Conservation (phyloP, 2,797 vertebrate genomes). For the Propithecus perrieri region DNA sequence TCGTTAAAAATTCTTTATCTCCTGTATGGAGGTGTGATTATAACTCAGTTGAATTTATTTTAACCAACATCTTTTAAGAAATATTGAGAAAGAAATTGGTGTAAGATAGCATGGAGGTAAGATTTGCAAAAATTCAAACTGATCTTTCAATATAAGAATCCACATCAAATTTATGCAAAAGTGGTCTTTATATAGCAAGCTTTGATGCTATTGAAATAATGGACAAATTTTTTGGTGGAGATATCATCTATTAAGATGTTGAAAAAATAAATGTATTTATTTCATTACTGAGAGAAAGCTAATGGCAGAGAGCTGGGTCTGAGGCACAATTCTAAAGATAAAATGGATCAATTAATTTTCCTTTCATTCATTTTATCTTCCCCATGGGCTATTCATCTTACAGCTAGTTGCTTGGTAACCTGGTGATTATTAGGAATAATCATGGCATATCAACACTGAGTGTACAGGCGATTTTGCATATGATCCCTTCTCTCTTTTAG, state of each 20-base stretch:
- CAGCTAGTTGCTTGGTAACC: conserved; percentile 4
- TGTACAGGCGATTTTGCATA: background rate
- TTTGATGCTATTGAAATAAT: conserved; percentile 70
- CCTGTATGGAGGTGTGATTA: background rate
- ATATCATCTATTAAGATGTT: conserved; percentile 63
- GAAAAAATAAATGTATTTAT: background rate
- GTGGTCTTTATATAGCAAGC: conserved; percentile 26
- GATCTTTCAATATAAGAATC: conserved; percentile 65
- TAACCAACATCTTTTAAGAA: conserved; percentile 8
- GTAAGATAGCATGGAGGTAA: conserved; percentile 29
- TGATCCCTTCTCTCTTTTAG: background rate
- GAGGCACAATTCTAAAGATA: conserved; percentile 1
- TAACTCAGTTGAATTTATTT: conserved; percentile 32
- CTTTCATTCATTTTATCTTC: conserved; percentile 13
- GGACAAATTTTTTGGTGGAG: background rate
- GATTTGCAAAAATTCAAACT: conserved; percentile 71
- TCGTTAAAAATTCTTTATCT: background rate
- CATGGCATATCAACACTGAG: background rate
- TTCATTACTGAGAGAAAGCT: conserved; percentile 1
- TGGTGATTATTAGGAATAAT: background rate
- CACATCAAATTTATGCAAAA: conserved; percentile 68
- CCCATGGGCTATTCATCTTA: background rate
- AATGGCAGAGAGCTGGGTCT: background rate
- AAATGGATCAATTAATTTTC: conserved; percentile 28
- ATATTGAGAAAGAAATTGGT: background rate